Conservation (phyloP, 2,888 invertebrate species). For the Himalopsyche tibetana region DNA sequence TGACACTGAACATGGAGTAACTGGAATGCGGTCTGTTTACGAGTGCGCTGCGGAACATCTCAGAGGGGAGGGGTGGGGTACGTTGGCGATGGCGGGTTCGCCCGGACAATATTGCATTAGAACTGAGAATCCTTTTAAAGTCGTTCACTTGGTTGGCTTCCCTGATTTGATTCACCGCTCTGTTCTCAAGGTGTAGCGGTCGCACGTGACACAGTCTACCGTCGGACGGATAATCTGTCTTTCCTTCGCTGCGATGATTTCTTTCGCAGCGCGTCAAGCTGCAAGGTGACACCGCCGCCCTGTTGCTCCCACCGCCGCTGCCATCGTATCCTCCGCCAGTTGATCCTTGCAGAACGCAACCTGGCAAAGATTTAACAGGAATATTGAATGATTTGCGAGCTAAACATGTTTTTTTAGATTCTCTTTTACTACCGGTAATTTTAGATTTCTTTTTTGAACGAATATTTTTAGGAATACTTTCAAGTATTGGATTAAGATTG, state of each 20-base stretch:
- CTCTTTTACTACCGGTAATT: not conserved
- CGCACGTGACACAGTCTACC: slow-evolving; percentile 67
- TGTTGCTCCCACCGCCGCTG: slow-evolving; percentile 51
- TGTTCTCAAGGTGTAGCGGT: slow-evolving; percentile 72
- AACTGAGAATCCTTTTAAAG: slow-evolving; percentile 81
- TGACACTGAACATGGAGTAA: slow-evolving; percentile 74
- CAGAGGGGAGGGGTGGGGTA: slow-evolving; percentile 59
- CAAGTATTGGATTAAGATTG: slow-evolving; percentile 8
- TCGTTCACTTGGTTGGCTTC: slow-evolving; percentile 80
- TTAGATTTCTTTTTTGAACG: slow-evolving; percentile 45
- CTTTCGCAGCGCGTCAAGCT: slow-evolving; percentile 65
- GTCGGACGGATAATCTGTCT: slow-evolving; percentile 66
- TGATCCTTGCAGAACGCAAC: slow-evolving; percentile 44
- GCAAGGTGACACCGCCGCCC: slow-evolving; percentile 69
- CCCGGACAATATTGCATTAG: slow-evolving; percentile 77
- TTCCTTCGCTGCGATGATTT: slow-evolving; percentile 74
- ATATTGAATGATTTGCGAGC: slow-evolving; percentile 58
- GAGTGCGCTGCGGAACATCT: slow-evolving; percentile 67
- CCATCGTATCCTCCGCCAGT: not conserved
- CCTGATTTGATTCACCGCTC: slow-evolving; percentile 77
- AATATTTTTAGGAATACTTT: not conserved
- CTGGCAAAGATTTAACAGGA: slow-evolving; percentile 65
- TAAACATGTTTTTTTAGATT: slow-evolving; percentile 38
- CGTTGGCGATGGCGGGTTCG: slow-evolving; percentile 67
- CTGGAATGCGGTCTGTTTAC: slow-evolving; percentile 71